Base-by-base conservation (phyloP, 2,113 vertebrate genomes). In the Oceanites oceanicus region DNA sequence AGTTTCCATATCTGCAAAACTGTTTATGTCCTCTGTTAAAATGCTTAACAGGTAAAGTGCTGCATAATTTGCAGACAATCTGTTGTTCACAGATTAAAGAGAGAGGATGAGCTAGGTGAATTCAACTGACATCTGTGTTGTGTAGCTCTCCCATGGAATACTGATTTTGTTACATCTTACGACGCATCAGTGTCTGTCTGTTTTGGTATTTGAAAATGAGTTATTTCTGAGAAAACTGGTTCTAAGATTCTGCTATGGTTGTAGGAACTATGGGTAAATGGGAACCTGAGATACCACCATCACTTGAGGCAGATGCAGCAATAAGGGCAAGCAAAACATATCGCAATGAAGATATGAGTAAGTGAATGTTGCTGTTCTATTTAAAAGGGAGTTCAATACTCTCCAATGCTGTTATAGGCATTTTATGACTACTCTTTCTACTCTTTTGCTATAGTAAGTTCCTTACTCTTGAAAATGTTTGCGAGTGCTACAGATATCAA, bases 221-320 rank as follows among this genome's bases (percentile, higher is more conserved):
- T 25, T 75, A 9, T 34, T 86, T 82, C 29, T 78, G 52, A 87
- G 38, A 47, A 86, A 49, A 38, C 22, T 40, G 25, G 23, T 68
- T 91, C 62, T 40, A 50, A 52, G 34, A 72, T 58, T 94, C 45
- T 72, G 42, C 30, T 92, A 0, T 68, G 63, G 30, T 94, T 97
- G 16, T 84, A 98, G 98, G 97, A 96, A 16, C 75, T 50, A 58
- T 34, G 49, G 92, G 90, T 79, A 91, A 85, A 40, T 2, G 6
- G 25, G 62, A 50, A 42, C 95, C 97, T 73, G 93, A 56, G 15
- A 32, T 71, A 4, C 75, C 92, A 11, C 96, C 96, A 7, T 2
- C 47, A 6, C 70, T 94, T 0, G 26, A 81, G 58, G 68, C 92
- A 45, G 93, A 95, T 2, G 16, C n/a, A 12, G 56, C 82, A 20